These are phyloP conservation scores for Andrena flavipes DNA, from an alignment of 2,888 invertebrate genomes.

Conservation along the genomic window DNA sequence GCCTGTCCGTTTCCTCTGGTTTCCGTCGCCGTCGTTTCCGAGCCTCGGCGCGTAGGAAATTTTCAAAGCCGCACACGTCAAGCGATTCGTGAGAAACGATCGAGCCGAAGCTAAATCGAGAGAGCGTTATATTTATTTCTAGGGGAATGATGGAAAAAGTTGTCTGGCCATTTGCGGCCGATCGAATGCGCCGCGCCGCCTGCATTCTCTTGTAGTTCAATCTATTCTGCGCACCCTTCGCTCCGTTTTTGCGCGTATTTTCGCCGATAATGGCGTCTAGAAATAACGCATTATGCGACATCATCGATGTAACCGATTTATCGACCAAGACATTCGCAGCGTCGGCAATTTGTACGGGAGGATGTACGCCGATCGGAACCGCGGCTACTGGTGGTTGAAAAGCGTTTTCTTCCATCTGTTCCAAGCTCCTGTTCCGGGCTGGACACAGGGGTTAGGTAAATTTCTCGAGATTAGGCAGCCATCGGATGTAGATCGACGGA, in stretches of 20 bases:
- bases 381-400: no score
- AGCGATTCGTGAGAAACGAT: conserved; percentile 56
- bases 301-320: conserved; percentile 18
- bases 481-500: not conserved
- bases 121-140: conserved; percentile 75
- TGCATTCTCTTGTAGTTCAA: conserved; percentile 71
- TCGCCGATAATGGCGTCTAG: conserved; percentile 27
- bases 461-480: not conserved
- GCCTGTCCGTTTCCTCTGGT: not conserved
- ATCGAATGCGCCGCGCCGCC: conserved; percentile 57
- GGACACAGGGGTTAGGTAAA: not conserved
- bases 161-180: conserved; percentile 71
- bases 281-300: conserved; percentile 18
- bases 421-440: not conserved
- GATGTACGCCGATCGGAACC: no score
- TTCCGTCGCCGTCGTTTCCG: not conserved
- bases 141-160: conserved; percentile 73
- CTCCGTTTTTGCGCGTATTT: conserved; percentile 43
- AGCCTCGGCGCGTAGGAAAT: conserved; percentile 7
- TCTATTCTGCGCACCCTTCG: conserved; percentile 56
- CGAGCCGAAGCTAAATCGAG: conserved; percentile 66
- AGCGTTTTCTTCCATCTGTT: no score
- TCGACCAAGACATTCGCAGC: not conserved
- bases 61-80: conserved; percentile 30
- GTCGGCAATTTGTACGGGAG: not conserved